Evolutionary conservation across 2,888 invertebrate species (phyloP), one percentile per base, ranked within the genome.

Genomic region (Ophioninae sp.): DNA sequence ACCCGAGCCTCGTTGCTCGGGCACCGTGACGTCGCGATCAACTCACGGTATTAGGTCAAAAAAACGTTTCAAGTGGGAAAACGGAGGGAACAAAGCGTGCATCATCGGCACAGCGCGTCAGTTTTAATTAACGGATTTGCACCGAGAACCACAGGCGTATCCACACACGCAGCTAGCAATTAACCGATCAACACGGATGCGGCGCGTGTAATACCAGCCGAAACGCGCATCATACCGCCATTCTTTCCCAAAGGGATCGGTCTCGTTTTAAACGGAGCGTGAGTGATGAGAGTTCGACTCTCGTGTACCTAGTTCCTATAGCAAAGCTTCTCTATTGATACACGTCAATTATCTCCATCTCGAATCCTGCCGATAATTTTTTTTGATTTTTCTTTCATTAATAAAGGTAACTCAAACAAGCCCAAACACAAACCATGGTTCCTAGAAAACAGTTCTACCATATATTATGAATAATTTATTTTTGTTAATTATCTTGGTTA

Each of bases 41-140:
- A 44, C 17, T 63, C 63, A 10, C 63, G 6, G 9, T 13, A 22
- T 41, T 44, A 2, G n/a, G 10, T 6, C 22, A 22, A 44, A 13
- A 22, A 8, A 44, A 8, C 10, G 67, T 13, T 65, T 22, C 10
- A 44, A 22, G 22, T 6, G 56, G 17, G 69, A 13, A 22, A 71
- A 39, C 22, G 71, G 63, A 71, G 56, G 56, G 56, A 22, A 51
- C 56, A 69, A 78, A 64, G 56, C 65, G 72, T 71, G 41, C 65
- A 72, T 78, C 71, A 58, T 58, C 71, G 64, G 65, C 64, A 72
- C 71, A 65, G 71, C 71, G 58, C 41, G 78, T 79, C 65, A 58
- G 78, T 64, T 79, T 71, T 79, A 72, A 79, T 79, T 72, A 65
- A 64, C 41, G n/a, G 41, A 72, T 71, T 39, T 41, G 72, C 56